These are phyloP conservation scores for Sinocyclocheilus grahami DNA, from an alignment of 2,113 vertebrate species.

Conservation along the genomic window DNA sequence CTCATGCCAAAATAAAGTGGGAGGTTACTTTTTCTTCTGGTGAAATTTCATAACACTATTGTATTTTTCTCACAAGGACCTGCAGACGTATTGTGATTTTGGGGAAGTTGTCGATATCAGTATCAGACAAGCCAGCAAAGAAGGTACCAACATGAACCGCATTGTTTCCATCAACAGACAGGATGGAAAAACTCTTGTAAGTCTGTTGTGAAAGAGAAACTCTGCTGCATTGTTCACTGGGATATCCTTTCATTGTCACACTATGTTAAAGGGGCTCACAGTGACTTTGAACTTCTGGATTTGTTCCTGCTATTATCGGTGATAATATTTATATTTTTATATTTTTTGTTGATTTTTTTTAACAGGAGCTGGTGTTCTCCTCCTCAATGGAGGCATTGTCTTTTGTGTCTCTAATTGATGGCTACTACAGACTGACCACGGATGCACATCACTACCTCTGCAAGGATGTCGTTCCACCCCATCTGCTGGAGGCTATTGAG, in stretches of 20 bases:
- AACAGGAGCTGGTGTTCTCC: slow-evolving; percentile 91
- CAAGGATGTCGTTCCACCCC: slow-evolving; percentile 91
- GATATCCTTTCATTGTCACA: slow-evolving; percentile 24
- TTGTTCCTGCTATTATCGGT: slow-evolving; percentile 14
- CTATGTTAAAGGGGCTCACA: background rate
- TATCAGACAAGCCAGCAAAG: slow-evolving; percentile 92
- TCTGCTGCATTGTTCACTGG: background rate
- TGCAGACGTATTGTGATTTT: slow-evolving; percentile 95
- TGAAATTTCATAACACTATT: background rate
- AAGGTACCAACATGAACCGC: slow-evolving; percentile 87
- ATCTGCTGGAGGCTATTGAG: slow-evolving; percentile 89
- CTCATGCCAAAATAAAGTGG: background rate
- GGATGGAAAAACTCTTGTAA: slow-evolving; percentile 89
- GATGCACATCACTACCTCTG: slow-evolving; percentile 96
- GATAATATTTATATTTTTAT: too few relatives aligned
- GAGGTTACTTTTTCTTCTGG: background rate
- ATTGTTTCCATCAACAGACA: slow-evolving; percentile 93
- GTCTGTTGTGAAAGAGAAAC: slow-evolving; percentile 32
- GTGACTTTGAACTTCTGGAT: background rate
- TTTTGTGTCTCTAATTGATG: slow-evolving; percentile 93
- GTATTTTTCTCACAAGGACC: slow-evolving; percentile 73
- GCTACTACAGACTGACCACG: slow-evolving; percentile 91
- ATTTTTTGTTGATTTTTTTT: background rate
- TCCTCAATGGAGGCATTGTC: slow-evolving; percentile 89
- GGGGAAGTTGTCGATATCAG: slow-evolving; percentile 94